phyloP scores from a whole-genome alignment of 2,888 invertebrate genomes.

The Anarsia innoxiella region DNA sequence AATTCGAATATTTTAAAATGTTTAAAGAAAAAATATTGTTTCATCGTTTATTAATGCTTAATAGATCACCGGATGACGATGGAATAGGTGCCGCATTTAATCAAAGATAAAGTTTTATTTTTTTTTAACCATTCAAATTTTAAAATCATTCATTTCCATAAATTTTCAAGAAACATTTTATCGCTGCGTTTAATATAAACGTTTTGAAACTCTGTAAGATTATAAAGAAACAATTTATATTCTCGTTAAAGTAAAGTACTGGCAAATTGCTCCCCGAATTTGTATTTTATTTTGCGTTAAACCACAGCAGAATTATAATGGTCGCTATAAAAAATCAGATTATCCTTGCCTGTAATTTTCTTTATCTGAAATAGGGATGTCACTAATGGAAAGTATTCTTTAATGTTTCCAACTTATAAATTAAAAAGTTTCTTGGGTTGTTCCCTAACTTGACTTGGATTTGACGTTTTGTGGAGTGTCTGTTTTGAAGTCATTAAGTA shows the following conservation, averaged over 20 bases:
- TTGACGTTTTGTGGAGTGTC: too few relatives aligned
- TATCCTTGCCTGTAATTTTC: slow-evolving; percentile 5
- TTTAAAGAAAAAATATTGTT: too few relatives aligned
- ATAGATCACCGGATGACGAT: too few relatives aligned
- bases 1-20: too few relatives aligned
- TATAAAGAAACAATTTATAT: background rate
- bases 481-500: too few relatives aligned
- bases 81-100: too few relatives aligned
- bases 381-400: slow-evolving; percentile 1
- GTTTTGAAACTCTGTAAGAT: background rate
- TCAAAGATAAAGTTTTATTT: too few relatives aligned
- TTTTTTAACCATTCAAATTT: too few relatives aligned
- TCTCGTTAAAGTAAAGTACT: slow-evolving; percentile 4
- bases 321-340: slow-evolving; percentile 7
- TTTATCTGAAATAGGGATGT: slow-evolving; percentile 4
- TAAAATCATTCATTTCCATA: too few relatives aligned
- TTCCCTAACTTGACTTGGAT: too few relatives aligned
- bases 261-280: slow-evolving; percentile 2
- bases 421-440: background rate
- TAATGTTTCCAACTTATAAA: slow-evolving; percentile 1
- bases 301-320: slow-evolving; percentile 8
- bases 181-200: background rate
- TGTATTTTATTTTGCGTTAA: slow-evolving; percentile 6
- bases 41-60: too few relatives aligned
- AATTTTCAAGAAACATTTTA: too few relatives aligned